Conservation (phyloP, 2,797 vertebrate species). For the Acanthiza pusilla region DNA sequence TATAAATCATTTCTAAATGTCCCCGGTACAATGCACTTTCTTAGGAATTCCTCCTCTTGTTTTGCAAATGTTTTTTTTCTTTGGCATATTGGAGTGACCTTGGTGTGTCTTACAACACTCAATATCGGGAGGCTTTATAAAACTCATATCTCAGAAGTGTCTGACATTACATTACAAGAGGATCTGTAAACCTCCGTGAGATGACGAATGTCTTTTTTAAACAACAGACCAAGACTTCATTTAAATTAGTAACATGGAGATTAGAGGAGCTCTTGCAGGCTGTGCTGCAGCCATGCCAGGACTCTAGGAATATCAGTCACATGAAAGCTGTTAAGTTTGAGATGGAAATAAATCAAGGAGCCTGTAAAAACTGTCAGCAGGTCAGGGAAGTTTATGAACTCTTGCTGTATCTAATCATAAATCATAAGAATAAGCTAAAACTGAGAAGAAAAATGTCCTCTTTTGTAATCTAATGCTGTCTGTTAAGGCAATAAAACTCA, state of each 20-base stretch:
- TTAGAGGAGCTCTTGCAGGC: slow-evolving; percentile 79
- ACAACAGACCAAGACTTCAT: slow-evolving; percentile 88
- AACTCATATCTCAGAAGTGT: slow-evolving; percentile 82
- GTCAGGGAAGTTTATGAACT: slow-evolving; percentile 88
- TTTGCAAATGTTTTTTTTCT: slow-evolving; percentile 60
- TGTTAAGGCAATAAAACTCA: slow-evolving; percentile 84
- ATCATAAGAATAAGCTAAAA: slow-evolving; percentile 87
- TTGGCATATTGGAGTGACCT: slow-evolving; percentile 75
- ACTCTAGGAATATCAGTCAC: slow-evolving; percentile 89
- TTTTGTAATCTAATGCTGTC: slow-evolving; percentile 84
- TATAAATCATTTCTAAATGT: slow-evolving; percentile 64
- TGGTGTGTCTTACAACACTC: slow-evolving; percentile 78
- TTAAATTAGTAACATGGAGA: slow-evolving; percentile 88
- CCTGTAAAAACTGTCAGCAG: slow-evolving; percentile 85
- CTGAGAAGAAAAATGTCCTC: slow-evolving; percentile 82
- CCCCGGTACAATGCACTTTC: slow-evolving; percentile 38
- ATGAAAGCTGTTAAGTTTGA: slow-evolving; percentile 85
- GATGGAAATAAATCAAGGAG: slow-evolving; percentile 83
- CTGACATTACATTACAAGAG: slow-evolving; percentile 83
- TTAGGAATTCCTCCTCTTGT: slow-evolving; percentile 69
- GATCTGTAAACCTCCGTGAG: slow-evolving; percentile 78
- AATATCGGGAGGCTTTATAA: slow-evolving; percentile 74
- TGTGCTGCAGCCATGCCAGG: slow-evolving; percentile 75
- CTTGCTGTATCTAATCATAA: slow-evolving; percentile 83
- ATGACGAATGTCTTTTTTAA: slow-evolving; percentile 87